Evolutionary conservation across 2,797 vertebrate species (phyloP), one percentile per base, ranked within the genome.

Genomic region (Myotis findleyi): DNA sequence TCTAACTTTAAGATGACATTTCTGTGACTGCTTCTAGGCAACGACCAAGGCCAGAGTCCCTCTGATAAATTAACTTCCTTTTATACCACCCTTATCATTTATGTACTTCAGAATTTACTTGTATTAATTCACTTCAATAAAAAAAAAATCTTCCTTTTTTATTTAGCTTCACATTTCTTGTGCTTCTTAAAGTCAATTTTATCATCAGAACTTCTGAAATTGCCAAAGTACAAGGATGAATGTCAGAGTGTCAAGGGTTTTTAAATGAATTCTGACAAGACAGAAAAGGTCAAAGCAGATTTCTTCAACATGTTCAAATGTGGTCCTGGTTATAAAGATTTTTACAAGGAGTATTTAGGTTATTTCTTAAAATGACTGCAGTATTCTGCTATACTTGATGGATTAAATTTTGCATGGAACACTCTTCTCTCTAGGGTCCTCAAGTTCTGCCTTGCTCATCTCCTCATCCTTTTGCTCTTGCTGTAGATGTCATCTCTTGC

Each of bases 221-320:
- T 96, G 89, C 95, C 91, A 55, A 53, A 95, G 73, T 87, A 96
- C 96, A 95, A 91, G 68, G 57, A 95, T 97, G 96, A 97, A 97
- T 92, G 96, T 96, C 93, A 96, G 95, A 64, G 81, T 93, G 93
- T 93, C 96, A 95, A 79, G 89, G 73, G 36, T 75, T 95, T 96
- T 95, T 27, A 77, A 97, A 96, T 94, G 85, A 97, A 93, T 93
- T 96, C 92, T 96, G 92, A 97, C 96, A 93, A 97, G 95, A 93
- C 81, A 94, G 93, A 96, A 97, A 97, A 97, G 96, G 97, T 96
- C 96, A 97, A 89, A 95, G 91, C 93, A 96, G 91, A 96, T 96
- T 96, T 96, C 96, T 94, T 95, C 87, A 95, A 79, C 49, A 68
- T 94, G 89, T 95, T 96, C 92, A 95, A 85, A 96, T 96, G 84